Evolutionary conservation across 2,797 vertebrate genomes (phyloP).

Genomic region (Synaphobranchus kaupii): DNA sequence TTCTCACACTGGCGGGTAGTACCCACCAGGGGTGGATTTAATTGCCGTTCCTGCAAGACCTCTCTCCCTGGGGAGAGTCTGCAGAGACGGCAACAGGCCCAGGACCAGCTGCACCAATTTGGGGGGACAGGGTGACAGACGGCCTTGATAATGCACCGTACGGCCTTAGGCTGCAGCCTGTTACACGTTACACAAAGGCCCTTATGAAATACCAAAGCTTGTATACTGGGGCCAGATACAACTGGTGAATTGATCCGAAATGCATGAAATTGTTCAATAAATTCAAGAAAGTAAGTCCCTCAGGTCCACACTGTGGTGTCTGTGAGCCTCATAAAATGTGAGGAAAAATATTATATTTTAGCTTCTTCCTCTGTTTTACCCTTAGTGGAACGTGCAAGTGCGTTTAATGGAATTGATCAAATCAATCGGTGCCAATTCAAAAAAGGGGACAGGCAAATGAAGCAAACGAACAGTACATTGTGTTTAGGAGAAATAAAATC

Average conservation of each 20-base stretch:
- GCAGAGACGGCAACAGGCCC: constrained; percentile 7
- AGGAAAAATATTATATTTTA: background rate
- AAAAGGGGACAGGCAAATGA: background rate
- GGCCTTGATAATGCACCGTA: background rate
- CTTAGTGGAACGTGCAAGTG: background rate
- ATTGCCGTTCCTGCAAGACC: background rate
- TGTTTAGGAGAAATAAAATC: constrained; percentile 18
- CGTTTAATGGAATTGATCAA: background rate
- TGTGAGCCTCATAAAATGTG: background rate
- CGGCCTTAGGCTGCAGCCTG: background rate
- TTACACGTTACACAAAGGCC: background rate
- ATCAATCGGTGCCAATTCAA: background rate
- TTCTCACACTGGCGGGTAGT: background rate
- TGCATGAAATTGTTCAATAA: background rate
- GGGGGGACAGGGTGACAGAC: background rate
- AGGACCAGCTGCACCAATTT: background rate
- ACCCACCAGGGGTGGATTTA: background rate
- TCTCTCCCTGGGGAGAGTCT: background rate
- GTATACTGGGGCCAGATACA: background rate
- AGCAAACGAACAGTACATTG: constrained; percentile 3
- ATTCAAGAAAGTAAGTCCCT: background rate
- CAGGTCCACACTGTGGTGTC: background rate
- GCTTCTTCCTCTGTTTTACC: background rate
- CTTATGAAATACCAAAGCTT: constrained; percentile 27
- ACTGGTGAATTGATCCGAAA: constrained; percentile 9